Conservation (phyloP, 2,888 invertebrate genomes). For the Aricia artaxerxes region DNA sequence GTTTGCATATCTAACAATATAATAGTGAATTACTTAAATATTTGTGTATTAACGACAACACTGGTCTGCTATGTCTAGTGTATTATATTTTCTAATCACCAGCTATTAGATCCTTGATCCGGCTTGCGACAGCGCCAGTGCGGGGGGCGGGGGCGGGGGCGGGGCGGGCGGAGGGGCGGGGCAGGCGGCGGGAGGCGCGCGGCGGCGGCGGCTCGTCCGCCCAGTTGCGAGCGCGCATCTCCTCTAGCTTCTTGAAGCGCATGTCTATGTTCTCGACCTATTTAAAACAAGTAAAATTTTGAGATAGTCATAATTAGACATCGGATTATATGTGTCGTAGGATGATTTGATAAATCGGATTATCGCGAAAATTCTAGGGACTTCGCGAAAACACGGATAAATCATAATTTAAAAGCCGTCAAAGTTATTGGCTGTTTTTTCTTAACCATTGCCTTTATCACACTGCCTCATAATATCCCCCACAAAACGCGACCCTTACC, state of each 20-base stretch:
- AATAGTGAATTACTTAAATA: not conserved
- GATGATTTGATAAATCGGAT: too few relatives aligned
- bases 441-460: too few relatives aligned
- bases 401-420: too few relatives aligned
- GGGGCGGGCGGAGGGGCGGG: conserved; percentile 38
- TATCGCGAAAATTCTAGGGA: too few relatives aligned
- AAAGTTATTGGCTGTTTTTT: too few relatives aligned
- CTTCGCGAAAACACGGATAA: too few relatives aligned
- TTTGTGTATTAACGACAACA: too few relatives aligned
- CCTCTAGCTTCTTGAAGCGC: conserved; percentile 78
- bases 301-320: not conserved
- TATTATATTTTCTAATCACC: conserved; percentile 47
- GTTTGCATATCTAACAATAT: not conserved
- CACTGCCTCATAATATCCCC: too few relatives aligned
- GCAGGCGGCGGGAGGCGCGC: conserved; percentile 42
- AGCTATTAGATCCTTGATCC: conserved; percentile 65
- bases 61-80: too few relatives aligned
- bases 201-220: conserved; percentile 60
- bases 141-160: conserved; percentile 41
- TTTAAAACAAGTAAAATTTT: not conserved
- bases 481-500: conserved; percentile 47
- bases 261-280: conserved; percentile 83
- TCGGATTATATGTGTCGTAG: too few relatives aligned
- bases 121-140: conserved; percentile 43
- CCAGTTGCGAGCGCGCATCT: conserved; percentile 74